phyloP scores from a whole-genome alignment of 1,140 invertebrate genomes.

The Polypedilum vanderplanki region DNA sequence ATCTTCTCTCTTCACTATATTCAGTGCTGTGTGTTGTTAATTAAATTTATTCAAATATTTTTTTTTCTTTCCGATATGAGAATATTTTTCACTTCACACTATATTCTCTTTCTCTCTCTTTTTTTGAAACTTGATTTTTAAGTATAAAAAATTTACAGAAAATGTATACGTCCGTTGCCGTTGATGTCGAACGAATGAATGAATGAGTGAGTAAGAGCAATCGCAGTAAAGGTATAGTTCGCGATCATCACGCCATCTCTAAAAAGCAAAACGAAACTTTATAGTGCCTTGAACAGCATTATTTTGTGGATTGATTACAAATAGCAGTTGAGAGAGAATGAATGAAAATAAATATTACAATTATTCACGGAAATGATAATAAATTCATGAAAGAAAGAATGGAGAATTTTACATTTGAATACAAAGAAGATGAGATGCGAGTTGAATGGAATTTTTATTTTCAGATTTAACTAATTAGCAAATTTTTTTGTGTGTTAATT shows the following conservation, averaged over 20 bases:
- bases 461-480: too few relatives aligned
- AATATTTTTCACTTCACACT: conserved; percentile 7
- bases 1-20: not conserved
- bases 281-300: too few relatives aligned
- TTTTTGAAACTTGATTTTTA: conserved; percentile 20
- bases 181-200: not conserved
- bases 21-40: not conserved
- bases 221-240: not conserved
- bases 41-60: conserved; percentile 7
- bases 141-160: not conserved
- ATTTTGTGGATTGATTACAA: too few relatives aligned
- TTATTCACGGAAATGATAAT: too few relatives aligned
- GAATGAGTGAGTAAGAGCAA: conserved; percentile 12
- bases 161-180: not conserved
- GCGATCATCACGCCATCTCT: not conserved
- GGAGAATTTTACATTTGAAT: too few relatives aligned
- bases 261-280: not conserved
- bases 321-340: too few relatives aligned
- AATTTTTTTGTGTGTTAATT: too few relatives aligned
- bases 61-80: not conserved
- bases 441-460: too few relatives aligned
- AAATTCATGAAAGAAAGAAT: too few relatives aligned
- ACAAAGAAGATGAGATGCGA: too few relatives aligned
- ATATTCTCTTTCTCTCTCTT: not conserved
- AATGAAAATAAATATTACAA: too few relatives aligned